phyloP scores from a whole-genome alignment of 2,113 vertebrate species.

The Chamaea fasciata region DNA sequence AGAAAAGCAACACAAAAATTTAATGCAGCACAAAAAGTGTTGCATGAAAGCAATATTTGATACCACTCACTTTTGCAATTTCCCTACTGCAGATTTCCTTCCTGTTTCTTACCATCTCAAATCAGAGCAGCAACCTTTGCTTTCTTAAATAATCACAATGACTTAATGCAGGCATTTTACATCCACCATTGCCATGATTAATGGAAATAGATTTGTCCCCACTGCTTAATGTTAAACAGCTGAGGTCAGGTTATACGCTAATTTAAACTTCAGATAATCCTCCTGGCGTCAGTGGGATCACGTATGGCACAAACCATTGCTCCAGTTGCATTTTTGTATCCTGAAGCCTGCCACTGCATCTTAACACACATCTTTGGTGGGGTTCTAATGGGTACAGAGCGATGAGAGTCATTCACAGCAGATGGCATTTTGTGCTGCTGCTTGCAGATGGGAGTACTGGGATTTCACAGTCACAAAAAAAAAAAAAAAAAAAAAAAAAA shows the following conservation, averaged over 20 bases:
- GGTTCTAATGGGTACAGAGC: background rate
- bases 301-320: background rate
- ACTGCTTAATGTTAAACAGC: background rate
- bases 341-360: background rate
- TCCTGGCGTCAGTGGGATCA: background rate
- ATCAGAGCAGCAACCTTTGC: background rate
- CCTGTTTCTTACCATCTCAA: background rate
- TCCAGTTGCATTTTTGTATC: background rate
- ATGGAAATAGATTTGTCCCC: background rate
- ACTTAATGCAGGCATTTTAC: background rate
- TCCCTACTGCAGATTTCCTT: background rate
- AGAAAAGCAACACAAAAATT: background rate
- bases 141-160: background rate
- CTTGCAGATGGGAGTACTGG: background rate
- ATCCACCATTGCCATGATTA: background rate
- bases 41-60: background rate
- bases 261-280: constrained; percentile 19
- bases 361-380: background rate
- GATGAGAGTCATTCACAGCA: background rate
- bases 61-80: background rate
- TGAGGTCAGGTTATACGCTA: background rate
- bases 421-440: background rate
- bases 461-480: background rate
- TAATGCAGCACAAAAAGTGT: background rate
- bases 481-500: background rate